Evolutionary conservation across 2,797 vertebrate species (phyloP), one percentile per base, ranked within the genome.

Genomic region (Merluccius polli): DNA sequence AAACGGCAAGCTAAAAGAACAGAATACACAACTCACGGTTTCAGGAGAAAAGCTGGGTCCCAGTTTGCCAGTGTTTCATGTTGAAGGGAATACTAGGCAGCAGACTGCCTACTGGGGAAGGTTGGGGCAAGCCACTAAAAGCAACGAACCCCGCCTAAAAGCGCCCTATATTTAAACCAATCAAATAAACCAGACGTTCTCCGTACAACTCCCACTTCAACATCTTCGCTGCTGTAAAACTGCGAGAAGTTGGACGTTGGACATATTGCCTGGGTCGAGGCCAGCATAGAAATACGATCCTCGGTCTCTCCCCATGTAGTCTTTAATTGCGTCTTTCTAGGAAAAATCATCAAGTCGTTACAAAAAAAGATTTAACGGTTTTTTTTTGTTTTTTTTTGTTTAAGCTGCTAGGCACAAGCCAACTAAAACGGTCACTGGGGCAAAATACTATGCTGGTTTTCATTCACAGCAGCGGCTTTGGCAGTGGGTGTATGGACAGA

Each of bases 131-230:
- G 85, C 92, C 93, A 92, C 93, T 91, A 91, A 93, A 87, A 86
- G 85, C 38, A 86, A 83, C 52, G 85, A 91, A 93, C 93, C 92
- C 93, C 93, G 93, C 94, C 94, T 94, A 93, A 91, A 90, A 83
- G 52, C 69, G 12, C 69, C 30, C 85, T 88, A 90, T 91, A 92
- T 94, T 93, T 94, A 89, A 93, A 63, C 89, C 80, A 78, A 81
- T 87, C 79, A 70, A 83, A 87, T 88, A 88, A 92, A 93, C 85
- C 82, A 86, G 84, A 73, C 82, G 24, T 65, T 33, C 78, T 76
- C 80, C 86, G 71, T 79, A 80, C 52, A 71, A 59, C 41, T 2
- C 29, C 30, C 30, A 1, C 52, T 77, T 74, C 52, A 8, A 63
- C 52, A 27, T 63, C 52, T 63, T 11, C 52, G 1, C 52, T 27